phyloP scores from a whole-genome alignment of 2,113 vertebrate genomes.

The Ochotona princeps region DNA sequence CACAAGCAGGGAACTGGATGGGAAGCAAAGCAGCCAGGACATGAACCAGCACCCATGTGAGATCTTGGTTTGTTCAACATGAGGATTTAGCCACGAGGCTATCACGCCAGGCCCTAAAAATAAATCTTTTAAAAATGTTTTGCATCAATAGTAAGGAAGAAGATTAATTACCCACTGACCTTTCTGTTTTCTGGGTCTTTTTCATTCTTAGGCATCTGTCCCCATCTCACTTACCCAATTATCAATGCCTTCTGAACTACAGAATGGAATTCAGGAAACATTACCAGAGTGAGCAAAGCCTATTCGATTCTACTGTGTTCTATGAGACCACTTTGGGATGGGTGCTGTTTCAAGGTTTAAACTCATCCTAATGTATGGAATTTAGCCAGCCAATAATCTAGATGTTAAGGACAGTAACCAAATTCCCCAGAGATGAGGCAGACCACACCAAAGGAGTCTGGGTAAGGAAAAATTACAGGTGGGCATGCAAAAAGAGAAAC shows the following conservation, averaged over 20 bases:
- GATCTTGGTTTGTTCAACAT: too few species aligned
- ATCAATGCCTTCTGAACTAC: not conserved
- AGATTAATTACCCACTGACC: not conserved
- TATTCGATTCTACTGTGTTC: not conserved
- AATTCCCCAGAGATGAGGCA: not conserved
- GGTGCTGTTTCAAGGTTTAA: too few species aligned
- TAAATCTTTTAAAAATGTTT: too few species aligned
- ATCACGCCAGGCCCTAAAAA: too few species aligned
- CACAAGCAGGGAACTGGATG: too few species aligned
- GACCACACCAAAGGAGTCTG: not conserved
- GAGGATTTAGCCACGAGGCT: too few species aligned
- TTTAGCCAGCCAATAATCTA: not conserved
- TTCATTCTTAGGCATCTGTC: not conserved
- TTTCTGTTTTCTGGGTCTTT: not conserved
- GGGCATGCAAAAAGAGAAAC: not conserved
- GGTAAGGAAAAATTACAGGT: not conserved
- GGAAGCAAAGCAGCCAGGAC: too few species aligned
- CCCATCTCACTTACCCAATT: not conserved
- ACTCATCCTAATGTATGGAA: too few species aligned
- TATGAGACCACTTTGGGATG: not conserved
- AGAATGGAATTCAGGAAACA: not conserved
- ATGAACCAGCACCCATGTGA: too few species aligned
- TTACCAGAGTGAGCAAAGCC: not conserved
- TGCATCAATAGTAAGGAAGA: too few species aligned
- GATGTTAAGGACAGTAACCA: not conserved